Evolutionary conservation across 2,888 invertebrate species (phyloP).

Genomic region (Ectemnius lituratus): DNA sequence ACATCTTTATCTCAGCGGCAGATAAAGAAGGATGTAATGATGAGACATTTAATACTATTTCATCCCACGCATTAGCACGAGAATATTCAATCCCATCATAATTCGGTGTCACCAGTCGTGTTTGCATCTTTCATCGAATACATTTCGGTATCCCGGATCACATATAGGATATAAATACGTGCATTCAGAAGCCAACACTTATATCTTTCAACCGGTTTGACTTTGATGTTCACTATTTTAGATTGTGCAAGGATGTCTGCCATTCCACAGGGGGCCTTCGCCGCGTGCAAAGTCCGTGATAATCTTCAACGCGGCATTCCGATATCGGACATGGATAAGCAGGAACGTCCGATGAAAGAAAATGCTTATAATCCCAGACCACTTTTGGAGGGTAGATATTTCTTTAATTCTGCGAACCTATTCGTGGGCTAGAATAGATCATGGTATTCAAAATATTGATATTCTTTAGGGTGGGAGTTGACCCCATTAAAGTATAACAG

Average conservation of each 20-base stretch:
- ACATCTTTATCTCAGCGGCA: neutral
- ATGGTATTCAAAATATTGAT: neutral
- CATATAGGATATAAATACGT: too few relatives aligned
- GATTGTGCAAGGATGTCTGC: conserved; percentile 82
- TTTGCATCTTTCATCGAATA: too few relatives aligned
- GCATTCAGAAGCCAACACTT: too few relatives aligned
- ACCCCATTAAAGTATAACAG: conserved; percentile 89
- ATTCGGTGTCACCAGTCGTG: too few relatives aligned
- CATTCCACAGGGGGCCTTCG: conserved; percentile 88
- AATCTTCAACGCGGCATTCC: conserved; percentile 74
- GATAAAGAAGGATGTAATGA: too few relatives aligned
- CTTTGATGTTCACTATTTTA: conserved; percentile 26
- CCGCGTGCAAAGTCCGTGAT: conserved; percentile 84
- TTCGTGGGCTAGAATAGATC: neutral
- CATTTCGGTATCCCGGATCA: too few relatives aligned
- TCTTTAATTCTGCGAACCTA: conserved; percentile 39
- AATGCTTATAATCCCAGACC: conserved; percentile 52
- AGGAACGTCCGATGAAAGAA: conserved; percentile 40
- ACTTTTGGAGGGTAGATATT: conserved; percentile 39
- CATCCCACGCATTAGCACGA: too few relatives aligned
- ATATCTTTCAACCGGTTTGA: too few relatives aligned
- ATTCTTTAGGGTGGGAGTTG: conserved; percentile 81
- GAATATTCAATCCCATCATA: too few relatives aligned
- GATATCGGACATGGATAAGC: conserved; percentile 30
- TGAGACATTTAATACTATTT: too few relatives aligned